phyloP scores from a whole-genome alignment of 2,888 invertebrate genomes.

The Sclerodermus sp. region DNA sequence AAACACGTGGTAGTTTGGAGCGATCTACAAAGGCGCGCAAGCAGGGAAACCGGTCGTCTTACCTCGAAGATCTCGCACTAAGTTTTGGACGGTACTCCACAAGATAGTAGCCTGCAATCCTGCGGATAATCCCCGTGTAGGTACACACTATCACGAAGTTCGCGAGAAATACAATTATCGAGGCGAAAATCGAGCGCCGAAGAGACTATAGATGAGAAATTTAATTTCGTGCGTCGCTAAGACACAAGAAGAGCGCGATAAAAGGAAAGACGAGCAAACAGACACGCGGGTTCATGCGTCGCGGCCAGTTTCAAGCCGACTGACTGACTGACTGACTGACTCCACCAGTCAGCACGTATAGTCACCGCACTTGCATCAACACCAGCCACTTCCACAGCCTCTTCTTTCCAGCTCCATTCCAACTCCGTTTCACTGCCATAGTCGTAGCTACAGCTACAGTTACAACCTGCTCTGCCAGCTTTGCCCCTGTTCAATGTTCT shows the following conservation, averaged over 20 bases:
- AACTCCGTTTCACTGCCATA: constrained; percentile 9
- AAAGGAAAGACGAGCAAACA: neutral
- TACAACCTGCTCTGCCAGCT: too few relatives aligned
- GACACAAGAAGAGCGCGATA: too few relatives aligned
- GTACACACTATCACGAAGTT: neutral
- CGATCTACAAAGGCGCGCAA: too few relatives aligned
- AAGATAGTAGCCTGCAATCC: neutral
- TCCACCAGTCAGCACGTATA: constrained; percentile 37
- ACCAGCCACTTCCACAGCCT: constrained; percentile 32
- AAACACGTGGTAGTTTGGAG: too few relatives aligned
- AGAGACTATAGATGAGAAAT: too few relatives aligned
- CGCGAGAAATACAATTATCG: too few relatives aligned
- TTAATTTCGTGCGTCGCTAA: too few relatives aligned
- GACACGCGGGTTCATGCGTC: constrained; percentile 27
- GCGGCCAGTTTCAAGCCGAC: constrained; percentile 43
- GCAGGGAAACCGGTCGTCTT: too few relatives aligned
- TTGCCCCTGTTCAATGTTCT: too few relatives aligned
- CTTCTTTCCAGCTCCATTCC: constrained; percentile 41
- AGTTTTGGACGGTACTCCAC: too few relatives aligned
- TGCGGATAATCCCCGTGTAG: neutral
- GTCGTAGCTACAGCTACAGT: constrained; percentile 2
- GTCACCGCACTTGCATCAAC: constrained; percentile 39
- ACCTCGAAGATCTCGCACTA: too few relatives aligned
- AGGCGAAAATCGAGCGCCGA: too few relatives aligned
- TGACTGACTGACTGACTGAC: constrained; percentile 46